Conservation (phyloP, 2,888 invertebrate species). For the Beris chalybata region DNA sequence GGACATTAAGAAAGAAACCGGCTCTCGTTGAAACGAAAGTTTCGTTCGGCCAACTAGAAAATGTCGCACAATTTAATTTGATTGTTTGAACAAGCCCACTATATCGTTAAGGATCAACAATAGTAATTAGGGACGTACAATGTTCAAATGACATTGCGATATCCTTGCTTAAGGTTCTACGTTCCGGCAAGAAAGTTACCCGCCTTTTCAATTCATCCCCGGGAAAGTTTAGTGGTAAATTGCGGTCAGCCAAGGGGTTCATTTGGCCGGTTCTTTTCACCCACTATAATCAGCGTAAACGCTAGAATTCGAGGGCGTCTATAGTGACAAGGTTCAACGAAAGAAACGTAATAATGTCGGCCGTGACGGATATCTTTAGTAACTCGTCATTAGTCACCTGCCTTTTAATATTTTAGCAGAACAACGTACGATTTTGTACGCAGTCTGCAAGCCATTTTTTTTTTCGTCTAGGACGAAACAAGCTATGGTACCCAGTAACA, state of each 20-base stretch:
- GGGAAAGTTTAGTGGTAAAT: no score
- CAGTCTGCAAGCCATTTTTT: no score
- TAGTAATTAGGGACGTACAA: slow-evolving; percentile 19
- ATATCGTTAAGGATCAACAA: slow-evolving; percentile 31
- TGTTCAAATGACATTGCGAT: neutral
- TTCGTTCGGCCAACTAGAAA: slow-evolving; percentile 24
- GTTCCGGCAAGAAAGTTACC: no score
- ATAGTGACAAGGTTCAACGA: no score
- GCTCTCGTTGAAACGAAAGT: slow-evolving; percentile 12
- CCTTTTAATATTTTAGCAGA: slow-evolving; percentile 23
- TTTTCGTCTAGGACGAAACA: no score
- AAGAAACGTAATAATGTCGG: neutral
- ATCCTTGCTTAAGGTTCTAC: neutral
- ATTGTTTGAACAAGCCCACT: slow-evolving; percentile 33
- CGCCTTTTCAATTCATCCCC: no score
- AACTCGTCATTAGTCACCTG: slow-evolving; percentile 18
- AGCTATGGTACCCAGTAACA: no score
- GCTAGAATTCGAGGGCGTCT: no score
- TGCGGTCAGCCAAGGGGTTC: no score
- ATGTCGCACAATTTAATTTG: slow-evolving; percentile 32
- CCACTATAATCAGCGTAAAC: no score
- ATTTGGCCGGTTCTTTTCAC: no score
- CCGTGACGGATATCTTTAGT: slow-evolving; percentile 19
- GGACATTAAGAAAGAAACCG: neutral
- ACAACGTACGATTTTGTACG: slow-evolving; percentile 4